phyloP scores from a whole-genome alignment of 2,797 vertebrate genomes.

The Eospalax fontanierii region DNA sequence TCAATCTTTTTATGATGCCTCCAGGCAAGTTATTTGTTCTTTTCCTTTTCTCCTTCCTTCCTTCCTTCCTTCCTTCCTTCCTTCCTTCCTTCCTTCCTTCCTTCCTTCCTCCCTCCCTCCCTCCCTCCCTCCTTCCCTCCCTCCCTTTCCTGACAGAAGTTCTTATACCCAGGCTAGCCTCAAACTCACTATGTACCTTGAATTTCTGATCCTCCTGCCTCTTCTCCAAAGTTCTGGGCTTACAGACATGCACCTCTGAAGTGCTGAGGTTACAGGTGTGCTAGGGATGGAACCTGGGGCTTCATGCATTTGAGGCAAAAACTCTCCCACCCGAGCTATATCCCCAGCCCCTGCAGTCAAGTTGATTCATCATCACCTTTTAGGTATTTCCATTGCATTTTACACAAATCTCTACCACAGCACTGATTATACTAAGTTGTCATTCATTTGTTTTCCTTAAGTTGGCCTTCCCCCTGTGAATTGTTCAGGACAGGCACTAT shows the following conservation, averaged over 20 bases:
- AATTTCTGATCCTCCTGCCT: neutral
- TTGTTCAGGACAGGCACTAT: neutral
- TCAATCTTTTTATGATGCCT: neutral
- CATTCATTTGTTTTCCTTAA: conserved; percentile 14
- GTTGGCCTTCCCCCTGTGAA: neutral
- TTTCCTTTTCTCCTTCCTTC: too few species aligned
- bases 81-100: neutral
- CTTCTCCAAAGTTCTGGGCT: neutral
- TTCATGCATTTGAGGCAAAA: neutral
- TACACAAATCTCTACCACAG: neutral
- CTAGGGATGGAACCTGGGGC: neutral
- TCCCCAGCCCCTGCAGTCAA: neutral
- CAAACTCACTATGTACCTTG: neutral
- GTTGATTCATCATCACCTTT: neutral
- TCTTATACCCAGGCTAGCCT: neutral
- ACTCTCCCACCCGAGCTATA: neutral
- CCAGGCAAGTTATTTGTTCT: neutral
- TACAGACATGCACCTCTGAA: too few species aligned
- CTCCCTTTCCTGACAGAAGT: neutral
- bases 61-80: neutral
- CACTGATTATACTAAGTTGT: neutral
- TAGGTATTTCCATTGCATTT: conserved; percentile 21
- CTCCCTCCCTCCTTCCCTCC: neutral
- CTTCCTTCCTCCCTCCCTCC: neutral
- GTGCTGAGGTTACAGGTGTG: neutral